Evolutionary conservation across 2,113 vertebrate species (phyloP).

Genomic region (Tachysurus vachellii): DNA sequence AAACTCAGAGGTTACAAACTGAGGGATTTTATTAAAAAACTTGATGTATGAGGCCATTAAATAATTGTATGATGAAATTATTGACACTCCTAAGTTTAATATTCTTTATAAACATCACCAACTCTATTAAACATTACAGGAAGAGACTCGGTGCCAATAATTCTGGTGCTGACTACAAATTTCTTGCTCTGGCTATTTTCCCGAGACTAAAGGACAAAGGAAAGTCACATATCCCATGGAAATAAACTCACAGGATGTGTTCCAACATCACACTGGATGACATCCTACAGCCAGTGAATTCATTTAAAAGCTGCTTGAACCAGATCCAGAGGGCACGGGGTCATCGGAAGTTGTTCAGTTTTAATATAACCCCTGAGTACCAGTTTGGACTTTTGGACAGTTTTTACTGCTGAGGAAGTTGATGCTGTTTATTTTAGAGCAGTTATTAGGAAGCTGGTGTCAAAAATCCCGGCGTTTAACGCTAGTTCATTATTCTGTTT

Average conservation of each 20-base stretch:
- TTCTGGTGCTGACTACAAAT: not conserved
- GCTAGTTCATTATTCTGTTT: not conserved
- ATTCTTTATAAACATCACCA: not conserved
- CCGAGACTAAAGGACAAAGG: conserved; percentile 10
- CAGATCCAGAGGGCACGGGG: not conserved
- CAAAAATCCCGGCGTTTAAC: not conserved
- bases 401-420: not conserved
- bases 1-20: not conserved
- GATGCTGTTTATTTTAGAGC: not conserved
- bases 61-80: not conserved
- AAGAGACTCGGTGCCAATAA: not conserved
- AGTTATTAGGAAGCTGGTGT: not conserved
- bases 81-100: not conserved
- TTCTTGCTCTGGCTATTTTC: conserved; percentile 6
- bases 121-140: not conserved
- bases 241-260: conserved; percentile 9
- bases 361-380: not conserved
- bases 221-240: conserved; percentile 23
- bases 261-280: not conserved
- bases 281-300: not conserved
- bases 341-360: not conserved
- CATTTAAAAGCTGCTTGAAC: not conserved
- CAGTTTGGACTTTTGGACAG: too few relatives aligned
- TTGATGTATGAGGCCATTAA: not conserved
- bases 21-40: not conserved